Conservation (phyloP, 2,888 invertebrate genomes). For the Noctua fimbriata region DNA sequence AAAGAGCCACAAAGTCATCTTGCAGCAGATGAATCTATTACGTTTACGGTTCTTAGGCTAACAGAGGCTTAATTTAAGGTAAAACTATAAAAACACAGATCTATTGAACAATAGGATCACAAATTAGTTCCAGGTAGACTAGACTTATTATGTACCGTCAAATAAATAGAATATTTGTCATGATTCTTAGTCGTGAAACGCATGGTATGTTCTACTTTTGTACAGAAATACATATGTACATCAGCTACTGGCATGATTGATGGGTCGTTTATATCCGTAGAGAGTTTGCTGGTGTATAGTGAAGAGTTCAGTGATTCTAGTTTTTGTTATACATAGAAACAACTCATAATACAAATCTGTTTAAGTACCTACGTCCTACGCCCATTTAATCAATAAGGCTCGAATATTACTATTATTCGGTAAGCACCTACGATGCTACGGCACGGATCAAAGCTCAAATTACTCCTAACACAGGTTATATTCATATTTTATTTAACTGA, state of each 20-base stretch:
- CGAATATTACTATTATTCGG: slow-evolving; percentile 6
- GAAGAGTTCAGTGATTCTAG: not conserved
- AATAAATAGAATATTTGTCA: not conserved
- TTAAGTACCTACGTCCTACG: not conserved
- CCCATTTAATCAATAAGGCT: not conserved
- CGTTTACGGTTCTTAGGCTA: no score
- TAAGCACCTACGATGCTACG: slow-evolving; percentile 12
- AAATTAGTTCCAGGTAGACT: not conserved
- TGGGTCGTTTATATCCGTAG: not conserved
- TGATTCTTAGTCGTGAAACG: not conserved
- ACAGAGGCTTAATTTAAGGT: not conserved
- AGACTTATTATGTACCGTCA: not conserved
- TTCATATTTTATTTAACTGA: slow-evolving; percentile 56
- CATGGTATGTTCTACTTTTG: not conserved
- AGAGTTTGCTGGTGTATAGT: not conserved
- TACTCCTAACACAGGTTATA: slow-evolving; percentile 41
- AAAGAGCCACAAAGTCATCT: not conserved
- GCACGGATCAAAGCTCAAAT: slow-evolving; percentile 49
- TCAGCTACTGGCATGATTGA: slow-evolving; percentile 11
- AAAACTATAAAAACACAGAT: not conserved
- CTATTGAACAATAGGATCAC: not conserved
- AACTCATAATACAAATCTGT: not conserved
- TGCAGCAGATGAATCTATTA: not conserved
- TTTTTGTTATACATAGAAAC: no score
- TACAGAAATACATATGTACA: not conserved